Conservation (phyloP, 2,113 vertebrate species). For the Epinephelus lanceolatus region DNA sequence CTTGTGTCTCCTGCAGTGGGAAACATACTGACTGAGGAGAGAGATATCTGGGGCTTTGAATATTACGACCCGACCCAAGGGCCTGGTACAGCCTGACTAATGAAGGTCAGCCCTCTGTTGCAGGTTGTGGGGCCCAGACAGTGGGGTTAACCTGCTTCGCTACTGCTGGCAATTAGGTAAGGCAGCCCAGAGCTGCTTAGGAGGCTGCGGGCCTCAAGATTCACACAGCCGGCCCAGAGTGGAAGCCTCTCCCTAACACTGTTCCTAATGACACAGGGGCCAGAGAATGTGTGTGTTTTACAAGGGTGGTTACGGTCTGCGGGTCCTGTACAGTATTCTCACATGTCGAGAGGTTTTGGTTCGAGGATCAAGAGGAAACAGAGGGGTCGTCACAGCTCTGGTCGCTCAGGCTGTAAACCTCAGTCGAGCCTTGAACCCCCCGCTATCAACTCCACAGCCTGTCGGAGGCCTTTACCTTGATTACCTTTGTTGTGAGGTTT, state of each 20-base stretch:
- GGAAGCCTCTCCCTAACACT: conserved; percentile 16
- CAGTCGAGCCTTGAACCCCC: conserved; percentile 9
- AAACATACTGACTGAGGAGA: background rate
- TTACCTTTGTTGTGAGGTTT: conserved; percentile 46
- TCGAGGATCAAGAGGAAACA: conserved; percentile 62
- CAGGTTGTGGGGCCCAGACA: conserved; percentile 58
- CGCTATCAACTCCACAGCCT: conserved; percentile 29
- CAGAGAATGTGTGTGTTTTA: conserved; percentile 57
- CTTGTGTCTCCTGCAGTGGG: background rate
- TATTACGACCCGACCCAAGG: conserved; percentile 47
- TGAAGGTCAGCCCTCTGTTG: conserved; percentile 73
- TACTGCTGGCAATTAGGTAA: conserved; percentile 68
- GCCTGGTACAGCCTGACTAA: conserved; percentile 71
- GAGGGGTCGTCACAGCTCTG: conserved; percentile 37
- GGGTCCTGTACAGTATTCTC: conserved; percentile 59
- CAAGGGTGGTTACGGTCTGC: conserved; percentile 60
- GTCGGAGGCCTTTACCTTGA: conserved; percentile 35
- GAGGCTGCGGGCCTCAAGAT: conserved; percentile 24
- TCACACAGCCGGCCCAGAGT: conserved; percentile 22
- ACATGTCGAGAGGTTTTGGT: conserved; percentile 41
- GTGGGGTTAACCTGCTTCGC: conserved; percentile 34
- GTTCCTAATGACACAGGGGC: conserved; percentile 58
- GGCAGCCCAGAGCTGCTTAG: conserved; percentile 30
- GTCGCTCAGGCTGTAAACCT: conserved; percentile 41
- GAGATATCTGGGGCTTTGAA: background rate